These are phyloP conservation scores for Helogale parvula DNA, from an alignment of 2,113 vertebrate species.

Conservation along the genomic window DNA sequence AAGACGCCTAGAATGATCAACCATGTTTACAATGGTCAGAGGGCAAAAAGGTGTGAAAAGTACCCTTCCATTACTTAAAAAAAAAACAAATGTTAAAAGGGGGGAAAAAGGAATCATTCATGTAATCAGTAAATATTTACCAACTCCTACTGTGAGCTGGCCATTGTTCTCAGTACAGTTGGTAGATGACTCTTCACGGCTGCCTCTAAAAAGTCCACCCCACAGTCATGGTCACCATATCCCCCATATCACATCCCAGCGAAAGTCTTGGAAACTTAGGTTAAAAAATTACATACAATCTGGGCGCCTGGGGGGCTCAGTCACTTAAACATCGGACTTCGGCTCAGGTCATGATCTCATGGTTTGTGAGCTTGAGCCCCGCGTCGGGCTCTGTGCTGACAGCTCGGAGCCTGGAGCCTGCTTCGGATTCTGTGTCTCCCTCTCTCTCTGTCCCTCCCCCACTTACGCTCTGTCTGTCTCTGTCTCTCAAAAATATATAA, in stretches of 20 bases:
- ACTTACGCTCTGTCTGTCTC: no score
- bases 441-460: no score
- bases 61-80: not conserved
- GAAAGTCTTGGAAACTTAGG: not conserved
- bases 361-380: no score
- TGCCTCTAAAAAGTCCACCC: not conserved
- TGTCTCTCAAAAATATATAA: no score
- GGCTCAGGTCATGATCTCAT: no score
- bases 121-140: slow-evolving; percentile 2
- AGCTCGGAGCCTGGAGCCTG: no score
- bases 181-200: not conserved
- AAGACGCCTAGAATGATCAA: not conserved
- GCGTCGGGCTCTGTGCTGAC: no score
- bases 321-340: no score
- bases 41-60: not conserved
- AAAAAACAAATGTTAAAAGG: not conserved
- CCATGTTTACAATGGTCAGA: not conserved
- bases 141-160: not conserved
- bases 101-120: not conserved
- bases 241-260: no score
- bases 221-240: not conserved
- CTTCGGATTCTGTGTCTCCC: no score
- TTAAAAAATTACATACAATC: not conserved
- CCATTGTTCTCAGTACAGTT: not conserved
- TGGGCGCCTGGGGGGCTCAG: no score